Base-by-base conservation (phyloP, 64 coral and sea anemone genomes). In the Montipora sp. region DNA sequence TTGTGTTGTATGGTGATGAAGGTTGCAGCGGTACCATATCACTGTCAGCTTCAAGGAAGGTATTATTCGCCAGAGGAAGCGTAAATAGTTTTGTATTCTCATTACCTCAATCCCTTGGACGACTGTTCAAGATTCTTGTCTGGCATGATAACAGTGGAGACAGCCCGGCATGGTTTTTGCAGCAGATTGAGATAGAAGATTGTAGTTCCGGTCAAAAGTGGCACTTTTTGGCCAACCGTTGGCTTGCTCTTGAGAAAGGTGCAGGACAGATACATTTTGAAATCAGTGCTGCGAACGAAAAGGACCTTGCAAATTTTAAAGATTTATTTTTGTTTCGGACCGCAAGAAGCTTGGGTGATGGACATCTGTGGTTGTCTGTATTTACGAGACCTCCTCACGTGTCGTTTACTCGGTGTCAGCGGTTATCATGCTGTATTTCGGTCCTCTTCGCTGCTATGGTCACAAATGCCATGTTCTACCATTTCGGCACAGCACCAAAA, bases 391-490 rank as follows among this genome's bases (percentile, higher is more conserved):
- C 95, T 82, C 92, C 95, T 19, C 95, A 97, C 18, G 88, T 91
- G 48, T 78, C 95, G 16, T 97, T 97, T 18, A 97, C 83, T 44
- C 88, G 95, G 4, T 97, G 95, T 69, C 95, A 97, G 75, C 77
- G 95, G 81, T 20, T 97, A 58, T 89, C 95, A 10, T 94, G 95
- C 68, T 97, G 95, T 76, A 66, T 97, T 19, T 94, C 92, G 57
- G 76, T 97, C 5, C 43, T 97, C 53, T 92, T 97, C 63, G 89
- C 88, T 48, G 79, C 95, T 14, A 97, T 97, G 95, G 89, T 97
- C 18, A 94, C 92, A 9, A 97, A 94, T 43, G 95, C 92, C 47
- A 97, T 97, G 95, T 97, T 97, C 92, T 97, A 97, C 71, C 79
- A 90, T 20, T 97, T 97, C 51, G 95, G 95, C 8, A 53, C 77